Evolutionary conservation across 2,113 vertebrate genomes (phyloP), one percentile per base, ranked within the genome.

Genomic region (Ascaphus truei): DNA sequence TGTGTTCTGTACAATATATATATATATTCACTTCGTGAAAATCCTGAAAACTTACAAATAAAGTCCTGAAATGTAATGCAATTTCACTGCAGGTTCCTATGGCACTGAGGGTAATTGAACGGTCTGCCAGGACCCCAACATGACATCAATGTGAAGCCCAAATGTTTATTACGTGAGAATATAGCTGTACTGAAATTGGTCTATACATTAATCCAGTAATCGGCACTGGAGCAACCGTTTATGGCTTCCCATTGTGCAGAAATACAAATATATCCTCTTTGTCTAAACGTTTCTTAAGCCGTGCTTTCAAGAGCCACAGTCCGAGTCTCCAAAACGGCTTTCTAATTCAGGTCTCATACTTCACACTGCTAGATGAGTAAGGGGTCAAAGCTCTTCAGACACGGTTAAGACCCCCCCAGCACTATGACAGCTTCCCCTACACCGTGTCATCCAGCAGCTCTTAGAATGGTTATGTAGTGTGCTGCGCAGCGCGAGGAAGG

Each of bases 1-100:
- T 50, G 55, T 60, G 66, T 36, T 48, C 55, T 59, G 56, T 30
- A 47, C 43, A 34, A 68, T 27, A 48, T 29, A 41, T 25, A 48
- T 30, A 50, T 63, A 51, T 51, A 53, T 50, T n/a, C 15, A 26
- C 39, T 57, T 68, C 20, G 25, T 27, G 64, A 26, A 57, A 57
- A 57, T 30, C 29, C 22, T 8, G 48, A 37, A 50, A 31, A n/a
- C n/a, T n/a, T n/a, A n/a, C n/a, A n/a, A 68, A 68, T 50, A 25
- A 50, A 37, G 41, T 29, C 55, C 51, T 60, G 65, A 30, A 55
- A 55, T 1, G 13, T 16, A 1, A n/a, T n/a, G n/a, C n/a, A n/a
- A n/a, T n/a, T n/a, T n/a, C n/a, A n/a, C n/a, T n/a, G n/a, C n/a
- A n/a, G n/a, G n/a, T n/a, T n/a, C 43, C 43, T 47, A 20, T 47